These are phyloP conservation scores for Trematomus bernacchii DNA, from an alignment of 2,797 vertebrate genomes.

Conservation along the genomic window DNA sequence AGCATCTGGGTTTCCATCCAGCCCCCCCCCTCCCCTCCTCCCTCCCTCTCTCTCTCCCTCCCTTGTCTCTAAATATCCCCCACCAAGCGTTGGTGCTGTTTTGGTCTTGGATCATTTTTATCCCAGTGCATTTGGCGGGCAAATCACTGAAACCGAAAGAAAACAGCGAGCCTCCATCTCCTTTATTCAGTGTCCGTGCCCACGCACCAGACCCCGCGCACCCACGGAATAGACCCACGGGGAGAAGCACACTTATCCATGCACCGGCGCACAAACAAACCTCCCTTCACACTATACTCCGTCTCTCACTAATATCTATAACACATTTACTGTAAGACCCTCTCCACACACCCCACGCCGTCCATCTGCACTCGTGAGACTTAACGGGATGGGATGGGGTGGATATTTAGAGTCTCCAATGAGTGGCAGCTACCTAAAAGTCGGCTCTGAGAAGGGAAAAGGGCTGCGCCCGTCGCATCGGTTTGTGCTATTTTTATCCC, in stretches of 20 bases:
- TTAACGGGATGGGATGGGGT: constrained; percentile 32
- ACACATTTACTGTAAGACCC: constrained; percentile 50
- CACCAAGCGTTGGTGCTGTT: constrained; percentile 76
- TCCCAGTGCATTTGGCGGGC: constrained; percentile 87
- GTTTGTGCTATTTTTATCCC: constrained; percentile 88
- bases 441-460: constrained; percentile 82
- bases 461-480: constrained; percentile 83
- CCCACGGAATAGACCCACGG: constrained; percentile 88
- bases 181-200: constrained; percentile 84
- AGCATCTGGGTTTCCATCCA: constrained; percentile 62
- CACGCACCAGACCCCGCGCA: constrained; percentile 90
- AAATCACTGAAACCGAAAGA: constrained; percentile 85
- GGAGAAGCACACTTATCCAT: constrained; percentile 72
- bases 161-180: constrained; percentile 85
- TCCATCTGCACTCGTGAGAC: constrained; percentile 62
- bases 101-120: constrained; percentile 81
- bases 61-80: constrained; percentile 36
- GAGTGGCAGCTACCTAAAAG: constrained; percentile 70
- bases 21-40: background rate
- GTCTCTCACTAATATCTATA: constrained; percentile 48
- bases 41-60: constrained; percentile 4
- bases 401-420: constrained; percentile 40
- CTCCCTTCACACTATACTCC: constrained; percentile 28
- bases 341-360: constrained; percentile 30
- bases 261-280: constrained; percentile 72